Evolutionary conservation across 2,797 vertebrate species (phyloP).

Genomic region (Chaetophractus vellerosus): DNA sequence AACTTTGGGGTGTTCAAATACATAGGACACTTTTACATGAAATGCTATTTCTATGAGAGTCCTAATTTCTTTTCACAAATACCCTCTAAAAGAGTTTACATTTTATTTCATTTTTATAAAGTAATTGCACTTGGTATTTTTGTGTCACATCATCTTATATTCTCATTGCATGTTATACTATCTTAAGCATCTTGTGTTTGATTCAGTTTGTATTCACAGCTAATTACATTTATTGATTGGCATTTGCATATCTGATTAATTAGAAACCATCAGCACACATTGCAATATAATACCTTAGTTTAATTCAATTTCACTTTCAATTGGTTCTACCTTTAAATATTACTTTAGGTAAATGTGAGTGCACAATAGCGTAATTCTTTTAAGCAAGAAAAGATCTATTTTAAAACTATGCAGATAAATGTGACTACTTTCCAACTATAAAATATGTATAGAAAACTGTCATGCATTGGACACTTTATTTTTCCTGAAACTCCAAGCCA

Average conservation of each 20-base stretch:
- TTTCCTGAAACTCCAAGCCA: not conserved
- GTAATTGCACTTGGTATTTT: constrained; percentile 4
- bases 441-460: constrained; percentile 9
- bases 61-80: not conserved
- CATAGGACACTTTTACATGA: not conserved
- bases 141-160: constrained; percentile 10
- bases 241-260: constrained; percentile 78
- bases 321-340: constrained; percentile 73
- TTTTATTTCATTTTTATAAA: constrained; percentile 62
- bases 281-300: constrained; percentile 39
- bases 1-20: constrained; percentile 11
- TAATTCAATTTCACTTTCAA: constrained; percentile 78
- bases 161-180: constrained; percentile 12
- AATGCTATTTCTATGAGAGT: not conserved
- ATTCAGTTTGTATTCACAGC: constrained; percentile 17
- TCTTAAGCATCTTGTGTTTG: constrained; percentile 1
- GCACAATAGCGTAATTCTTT: constrained; percentile 74
- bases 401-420: constrained; percentile 56
- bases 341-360: constrained; percentile 79
- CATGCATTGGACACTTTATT: not conserved
- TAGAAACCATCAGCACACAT: constrained; percentile 10
- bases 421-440: not conserved
- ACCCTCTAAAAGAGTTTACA: constrained; percentile 7
- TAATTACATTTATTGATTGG: constrained; percentile 64
- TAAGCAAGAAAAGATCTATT: constrained; percentile 54